Percentiles rank a stretch among this genome's conserved stretches.
Conservation (phyloP, 2,888 invertebrate species). For the Orchestes rusci region DNA sequence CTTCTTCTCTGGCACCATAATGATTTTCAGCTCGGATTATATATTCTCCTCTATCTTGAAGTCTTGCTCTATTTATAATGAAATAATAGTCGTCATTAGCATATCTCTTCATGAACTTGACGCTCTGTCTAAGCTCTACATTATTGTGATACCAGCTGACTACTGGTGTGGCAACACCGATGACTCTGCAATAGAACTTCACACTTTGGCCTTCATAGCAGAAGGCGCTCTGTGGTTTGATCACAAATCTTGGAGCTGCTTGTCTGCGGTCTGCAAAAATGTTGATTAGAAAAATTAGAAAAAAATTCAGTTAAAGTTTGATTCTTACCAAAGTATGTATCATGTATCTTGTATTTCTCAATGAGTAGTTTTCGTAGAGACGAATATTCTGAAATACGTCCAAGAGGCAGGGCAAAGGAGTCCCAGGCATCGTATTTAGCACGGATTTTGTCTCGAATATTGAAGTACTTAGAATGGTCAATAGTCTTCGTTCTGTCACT, state of each 20-base stretch:
- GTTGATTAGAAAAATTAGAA: too few relatives aligned
- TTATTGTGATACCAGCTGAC: conserved; percentile 95
- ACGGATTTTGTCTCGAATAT: conserved; percentile 81
- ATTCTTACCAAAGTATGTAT: conserved; percentile 80
- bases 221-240: conserved; percentile 91
- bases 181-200: conserved; percentile 94
- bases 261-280: conserved; percentile 83
- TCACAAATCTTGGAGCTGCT: conserved; percentile 97
- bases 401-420: conserved; percentile 87
- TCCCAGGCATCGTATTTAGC: conserved; percentile 74
- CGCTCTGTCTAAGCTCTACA: conserved; percentile 88
- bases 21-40: conserved; percentile 94
- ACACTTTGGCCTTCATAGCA: conserved; percentile 97
- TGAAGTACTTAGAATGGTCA: conserved; percentile 75
- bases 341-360: conserved; percentile 95
- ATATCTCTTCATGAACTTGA: conserved; percentile 99
- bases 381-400: conserved; percentile 94
- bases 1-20: conserved; percentile 92
- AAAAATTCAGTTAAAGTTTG: not conserved
- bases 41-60: conserved; percentile 96
- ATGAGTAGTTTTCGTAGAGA: conserved; percentile 90
- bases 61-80: conserved; percentile 90
- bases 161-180: conserved; percentile 89
- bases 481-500: conserved; percentile 69
- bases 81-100: conserved; percentile 94